Percentiles rank a stretch among this genome's conserved stretches.
phyloP scores from a whole-genome alignment of 2,113 vertebrate species.

The Pygoscelis adeliae region DNA sequence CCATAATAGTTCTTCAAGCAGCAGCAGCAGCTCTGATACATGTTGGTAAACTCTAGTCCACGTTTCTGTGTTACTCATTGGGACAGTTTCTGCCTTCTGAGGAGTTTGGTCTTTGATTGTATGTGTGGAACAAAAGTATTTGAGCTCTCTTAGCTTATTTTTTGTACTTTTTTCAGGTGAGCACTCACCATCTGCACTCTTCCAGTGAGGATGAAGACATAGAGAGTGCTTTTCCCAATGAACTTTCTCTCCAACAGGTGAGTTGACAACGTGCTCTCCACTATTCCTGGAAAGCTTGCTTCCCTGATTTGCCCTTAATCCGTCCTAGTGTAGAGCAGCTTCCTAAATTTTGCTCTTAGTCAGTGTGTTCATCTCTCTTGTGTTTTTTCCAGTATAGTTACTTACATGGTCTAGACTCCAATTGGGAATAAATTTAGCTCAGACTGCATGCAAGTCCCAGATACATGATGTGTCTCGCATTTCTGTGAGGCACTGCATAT shows the following conservation, averaged over 20 bases:
- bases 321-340: neutral
- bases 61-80: fast-evolving
- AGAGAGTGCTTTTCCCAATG: slow-evolving; percentile 90
- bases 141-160: neutral
- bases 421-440: neutral
- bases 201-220: slow-evolving; percentile 96
- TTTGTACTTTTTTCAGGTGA: slow-evolving; percentile 80
- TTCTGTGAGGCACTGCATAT: neutral
- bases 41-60: neutral
- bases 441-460: neutral
- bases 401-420: neutral
- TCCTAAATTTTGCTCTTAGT: neutral
- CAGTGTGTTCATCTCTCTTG: neutral
- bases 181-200: slow-evolving; percentile 93
- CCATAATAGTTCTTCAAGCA: neutral
- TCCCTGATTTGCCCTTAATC: neutral
- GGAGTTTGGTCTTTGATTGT: neutral
- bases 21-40: neutral
- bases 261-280: fast-evolving
- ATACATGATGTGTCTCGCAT: fast-evolving
- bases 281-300: fast-evolving
- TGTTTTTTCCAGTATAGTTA: neutral
- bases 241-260: slow-evolving; percentile 95
- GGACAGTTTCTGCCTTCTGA: neutral
- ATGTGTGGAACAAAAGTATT: fast-evolving